A percentile compares a stretch with the other conserved stretches of the same genome.
Evolutionary conservation across 2,797 vertebrate genomes (phyloP).

Genomic region (Peromyscus nudipes): DNA sequence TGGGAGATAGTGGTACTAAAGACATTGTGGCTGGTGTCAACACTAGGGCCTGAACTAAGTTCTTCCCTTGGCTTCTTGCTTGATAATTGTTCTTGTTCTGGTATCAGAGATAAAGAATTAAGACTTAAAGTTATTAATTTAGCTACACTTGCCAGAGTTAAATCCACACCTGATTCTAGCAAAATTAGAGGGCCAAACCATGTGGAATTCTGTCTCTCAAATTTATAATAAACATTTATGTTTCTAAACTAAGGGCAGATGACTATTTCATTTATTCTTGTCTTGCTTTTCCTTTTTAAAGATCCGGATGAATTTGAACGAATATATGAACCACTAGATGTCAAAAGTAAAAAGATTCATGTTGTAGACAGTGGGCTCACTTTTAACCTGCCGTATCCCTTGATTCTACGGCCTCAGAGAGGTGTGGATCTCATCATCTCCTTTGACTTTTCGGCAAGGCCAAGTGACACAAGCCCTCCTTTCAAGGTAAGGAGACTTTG

Average conservation of each 20-base stretch:
- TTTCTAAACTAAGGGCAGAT: background rate
- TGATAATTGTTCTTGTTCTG: background rate
- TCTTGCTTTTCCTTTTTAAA: conserved; percentile 79
- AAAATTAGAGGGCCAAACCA: background rate
- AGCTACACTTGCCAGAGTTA: background rate
- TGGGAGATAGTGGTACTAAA: background rate
- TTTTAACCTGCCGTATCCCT: conserved; percentile 97
- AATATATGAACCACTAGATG: conserved; percentile 98
- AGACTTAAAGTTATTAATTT: background rate
- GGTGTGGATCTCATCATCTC: conserved; percentile 97
- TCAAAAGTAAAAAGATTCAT: conserved; percentile 99
- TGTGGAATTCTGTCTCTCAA: background rate
- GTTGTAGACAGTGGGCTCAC: conserved; percentile 98
- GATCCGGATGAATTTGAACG: conserved; percentile 98
- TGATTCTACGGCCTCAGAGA: conserved; percentile 95
- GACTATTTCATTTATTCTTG: background rate
- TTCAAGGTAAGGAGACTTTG: conserved; percentile 93
- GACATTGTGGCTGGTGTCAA: background rate
- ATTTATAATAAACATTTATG: background rate
- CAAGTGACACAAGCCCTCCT: conserved; percentile 97
- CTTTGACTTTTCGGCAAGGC: conserved; percentile 98
- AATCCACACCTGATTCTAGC: background rate
- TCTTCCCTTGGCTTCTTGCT: background rate
- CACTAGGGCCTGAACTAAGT: background rate
- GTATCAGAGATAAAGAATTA: background rate